Evolutionary conservation across 1,140 invertebrate genomes (phyloP).

Genomic region (Drosophila auraria): DNA sequence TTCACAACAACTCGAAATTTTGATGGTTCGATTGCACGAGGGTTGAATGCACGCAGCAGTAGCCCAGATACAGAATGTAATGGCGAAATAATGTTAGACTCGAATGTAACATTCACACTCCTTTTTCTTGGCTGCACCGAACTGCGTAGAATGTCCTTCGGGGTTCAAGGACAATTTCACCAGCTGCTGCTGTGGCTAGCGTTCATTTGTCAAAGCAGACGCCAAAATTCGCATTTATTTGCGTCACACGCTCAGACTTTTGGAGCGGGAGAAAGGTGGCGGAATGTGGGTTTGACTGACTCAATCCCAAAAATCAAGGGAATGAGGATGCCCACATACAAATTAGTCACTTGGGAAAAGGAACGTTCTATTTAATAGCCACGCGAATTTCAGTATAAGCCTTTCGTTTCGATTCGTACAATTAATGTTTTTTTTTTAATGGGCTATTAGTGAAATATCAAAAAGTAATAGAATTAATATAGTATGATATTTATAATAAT

Average conservation of each 20-base stretch:
- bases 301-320: background rate
- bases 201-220: slow-evolving; percentile 23
- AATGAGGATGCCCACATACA: slow-evolving; percentile 1
- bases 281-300: slow-evolving; percentile 5
- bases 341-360: slow-evolving; percentile 47
- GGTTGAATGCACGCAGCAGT: slow-evolving; percentile 43
- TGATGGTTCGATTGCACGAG: slow-evolving; percentile 13
- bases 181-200: slow-evolving; percentile 11
- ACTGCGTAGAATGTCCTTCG: slow-evolving; percentile 9
- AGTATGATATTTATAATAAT: too few relatives aligned
- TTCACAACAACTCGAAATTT: slow-evolving; percentile 55
- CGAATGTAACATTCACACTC: slow-evolving; percentile 7
- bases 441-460: background rate
- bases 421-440: background rate
- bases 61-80: slow-evolving; percentile 14
- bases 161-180: slow-evolving; percentile 23
- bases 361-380: slow-evolving; percentile 22
- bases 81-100: background rate
- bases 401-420: background rate
- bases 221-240: slow-evolving; percentile 22
- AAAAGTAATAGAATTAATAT: background rate
- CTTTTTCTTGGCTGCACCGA: background rate
- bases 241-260: slow-evolving; percentile 18
- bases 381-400: slow-evolving; percentile 7
- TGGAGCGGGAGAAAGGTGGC: background rate